Percentiles rank a stretch among this genome's conserved stretches.
phyloP scores from a whole-genome alignment of 2,797 vertebrate genomes.

The Lithobates pipiens region DNA sequence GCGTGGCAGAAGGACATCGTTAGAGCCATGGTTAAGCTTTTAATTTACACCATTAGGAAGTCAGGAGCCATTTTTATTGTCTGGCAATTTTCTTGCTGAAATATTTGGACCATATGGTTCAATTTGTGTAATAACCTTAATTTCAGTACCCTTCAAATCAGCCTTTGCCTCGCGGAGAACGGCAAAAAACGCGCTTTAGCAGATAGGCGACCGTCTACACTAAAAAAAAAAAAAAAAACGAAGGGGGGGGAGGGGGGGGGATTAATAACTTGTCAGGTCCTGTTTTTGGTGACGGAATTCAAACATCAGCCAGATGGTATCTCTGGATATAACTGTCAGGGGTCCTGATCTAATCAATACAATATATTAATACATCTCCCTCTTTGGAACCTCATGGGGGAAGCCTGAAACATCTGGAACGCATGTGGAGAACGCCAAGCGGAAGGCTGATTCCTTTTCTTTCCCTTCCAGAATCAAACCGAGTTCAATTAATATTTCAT shows the following conservation, averaged over 20 bases:
- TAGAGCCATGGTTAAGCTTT: slow-evolving; percentile 99
- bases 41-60: slow-evolving; percentile 99
- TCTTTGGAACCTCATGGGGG: slow-evolving; percentile 90
- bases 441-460: slow-evolving; percentile 78
- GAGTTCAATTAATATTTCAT: slow-evolving; percentile 90
- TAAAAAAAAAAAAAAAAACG: slow-evolving; percentile 80
- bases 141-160: slow-evolving; percentile 99
- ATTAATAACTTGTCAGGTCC: slow-evolving; percentile 99
- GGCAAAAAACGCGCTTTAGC: slow-evolving; percentile 88
- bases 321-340: slow-evolving; percentile 99
- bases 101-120: slow-evolving; percentile 99
- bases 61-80: slow-evolving; percentile 99
- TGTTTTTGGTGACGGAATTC: slow-evolving; percentile 99
- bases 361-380: slow-evolving; percentile 99
- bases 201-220: slow-evolving; percentile 87
- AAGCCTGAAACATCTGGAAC: slow-evolving; percentile 95
- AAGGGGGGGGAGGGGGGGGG: slow-evolving; percentile 79
- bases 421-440: slow-evolving; percentile 80
- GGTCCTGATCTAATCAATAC: slow-evolving; percentile 99
- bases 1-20: slow-evolving; percentile 99
- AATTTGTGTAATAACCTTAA: slow-evolving; percentile 99
- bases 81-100: slow-evolving; percentile 99
- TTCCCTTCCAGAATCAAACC: slow-evolving; percentile 80
- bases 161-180: slow-evolving; percentile 84
- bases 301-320: slow-evolving; percentile 99